A percentile compares a stretch with the other conserved stretches of the same genome.
phyloP scores from a whole-genome alignment of 2,888 invertebrate genomes.

The Chirona hameri region DNA sequence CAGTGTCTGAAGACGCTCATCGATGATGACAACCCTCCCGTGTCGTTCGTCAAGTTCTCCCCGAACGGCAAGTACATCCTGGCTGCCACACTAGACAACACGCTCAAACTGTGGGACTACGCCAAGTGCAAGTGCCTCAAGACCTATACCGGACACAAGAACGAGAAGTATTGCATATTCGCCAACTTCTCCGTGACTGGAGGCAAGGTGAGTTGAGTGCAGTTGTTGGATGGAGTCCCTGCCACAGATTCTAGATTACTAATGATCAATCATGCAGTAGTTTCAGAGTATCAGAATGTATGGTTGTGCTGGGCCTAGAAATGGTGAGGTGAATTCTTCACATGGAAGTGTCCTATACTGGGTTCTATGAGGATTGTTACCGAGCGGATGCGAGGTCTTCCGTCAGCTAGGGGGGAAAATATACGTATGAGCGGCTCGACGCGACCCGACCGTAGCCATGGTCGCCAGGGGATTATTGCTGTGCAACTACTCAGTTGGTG shows the following conservation, averaged over 20 bases:
- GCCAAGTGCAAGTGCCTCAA: conserved; percentile 97
- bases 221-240: too few relatives aligned
- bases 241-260: too few relatives aligned
- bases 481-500: too few relatives aligned
- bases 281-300: too few relatives aligned
- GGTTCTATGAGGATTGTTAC: too few relatives aligned
- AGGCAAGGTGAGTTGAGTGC: conserved; percentile 70
- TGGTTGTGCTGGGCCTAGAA: too few relatives aligned
- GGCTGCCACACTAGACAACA: conserved; percentile 96
- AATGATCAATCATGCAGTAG: too few relatives aligned
- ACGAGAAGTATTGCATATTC: conserved; percentile 99
- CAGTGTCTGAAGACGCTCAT: conserved; percentile 98
- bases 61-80: conserved; percentile 99
- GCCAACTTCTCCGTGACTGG: conserved; percentile 99
- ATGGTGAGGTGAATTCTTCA: neutral
- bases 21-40: conserved; percentile 99
- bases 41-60: conserved; percentile 99
- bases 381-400: too few relatives aligned
- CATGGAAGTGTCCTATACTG: neutral
- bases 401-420: too few relatives aligned
- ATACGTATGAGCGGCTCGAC: too few relatives aligned
- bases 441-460: too few relatives aligned
- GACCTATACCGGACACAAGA: conserved; percentile 96
- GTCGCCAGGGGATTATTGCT: too few relatives aligned
- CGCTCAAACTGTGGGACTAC: conserved; percentile 98